Evolutionary conservation across 2,113 vertebrate genomes (phyloP), one percentile per base, ranked within the genome.

Genomic region (Mungos mungo): DNA sequence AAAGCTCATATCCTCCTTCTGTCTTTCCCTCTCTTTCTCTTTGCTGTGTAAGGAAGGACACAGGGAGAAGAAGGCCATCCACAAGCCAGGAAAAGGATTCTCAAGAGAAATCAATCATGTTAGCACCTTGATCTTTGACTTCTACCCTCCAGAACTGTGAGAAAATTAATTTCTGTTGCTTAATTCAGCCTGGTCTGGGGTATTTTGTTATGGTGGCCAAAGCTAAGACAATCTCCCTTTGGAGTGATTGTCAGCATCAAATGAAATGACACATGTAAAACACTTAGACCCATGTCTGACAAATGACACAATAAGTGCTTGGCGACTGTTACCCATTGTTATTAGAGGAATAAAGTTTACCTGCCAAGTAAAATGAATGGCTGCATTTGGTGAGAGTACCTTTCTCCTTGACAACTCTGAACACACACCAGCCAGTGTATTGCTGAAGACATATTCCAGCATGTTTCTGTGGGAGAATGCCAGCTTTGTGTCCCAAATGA

Each of bases 401-500:
- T 47, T 41, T 88, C 38, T 66, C 25, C 88, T 63, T 23, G 82
- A 52, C 25, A 89, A 13, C 35, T 90, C 68, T 72, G 69, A 68
- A 82, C 60, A 89, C 18, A 72, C 12, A 47, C 35, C 13, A 92
- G 15, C 3, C 1, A 63, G 19, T 33, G 80, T 74, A 68, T 80
- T 90, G 63, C 50, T 65, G 25, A 95, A 90, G 79, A 85, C 38
- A 86, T 29, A 31, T 27, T 41, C 21, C 4, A 68, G 41, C 47
- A 19, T 72, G 54, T 72, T 94, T 89, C 93, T 86, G 25, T 52
- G 45, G 38, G 33, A 77, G 50, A 69, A 68, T 81, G 23, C 63
- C 86, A 72, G 21, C n/a, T 96, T 83, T 95, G 93, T 83, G 27
- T 50, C 16, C 63, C 41, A 87, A 69, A 65, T n/a, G 9, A 93